phyloP scores from a whole-genome alignment of 2,797 vertebrate genomes.

The Syngnathus rostellatus region DNA sequence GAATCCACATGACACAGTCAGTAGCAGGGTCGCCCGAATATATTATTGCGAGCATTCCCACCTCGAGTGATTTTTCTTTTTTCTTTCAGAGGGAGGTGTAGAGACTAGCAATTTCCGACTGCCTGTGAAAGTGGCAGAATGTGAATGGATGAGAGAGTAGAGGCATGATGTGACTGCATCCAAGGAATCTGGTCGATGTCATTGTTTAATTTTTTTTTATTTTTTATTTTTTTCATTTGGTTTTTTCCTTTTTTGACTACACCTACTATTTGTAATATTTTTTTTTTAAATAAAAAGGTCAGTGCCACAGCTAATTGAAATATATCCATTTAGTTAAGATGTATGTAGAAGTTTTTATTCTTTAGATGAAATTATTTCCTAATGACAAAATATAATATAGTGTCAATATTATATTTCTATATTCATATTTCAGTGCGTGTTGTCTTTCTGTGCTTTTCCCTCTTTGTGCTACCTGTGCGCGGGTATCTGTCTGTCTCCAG shows the following conservation, averaged over 20 bases:
- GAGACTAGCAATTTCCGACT: background rate
- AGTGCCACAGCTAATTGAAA: no score
- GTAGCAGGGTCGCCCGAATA: background rate
- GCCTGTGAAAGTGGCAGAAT: background rate
- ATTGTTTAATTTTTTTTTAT: no score
- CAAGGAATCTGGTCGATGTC: no score
- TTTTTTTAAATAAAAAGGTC: no score
- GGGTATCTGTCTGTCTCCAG: conserved; percentile 89
- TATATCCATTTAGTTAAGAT: no score
- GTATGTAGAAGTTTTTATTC: no score
- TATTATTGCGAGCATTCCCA: background rate
- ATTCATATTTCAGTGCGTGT: background rate
- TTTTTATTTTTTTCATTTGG: no score
- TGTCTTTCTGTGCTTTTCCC: background rate
- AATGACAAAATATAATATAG: no score
- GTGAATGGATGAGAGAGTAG: background rate
- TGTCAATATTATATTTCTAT: no score
- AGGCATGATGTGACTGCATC: background rate
- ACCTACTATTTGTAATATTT: no score
- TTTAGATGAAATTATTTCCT: no score
- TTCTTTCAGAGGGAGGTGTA: background rate
- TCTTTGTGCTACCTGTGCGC: conserved; percentile 81
- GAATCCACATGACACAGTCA: background rate
- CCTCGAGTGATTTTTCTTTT: background rate
- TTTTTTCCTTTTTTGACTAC: no score